Percentiles rank a stretch among this genome's conserved stretches.
These are phyloP conservation scores for Mionectes macconnelli DNA, from an alignment of 2,113 vertebrate genomes.

Conservation along the genomic window DNA sequence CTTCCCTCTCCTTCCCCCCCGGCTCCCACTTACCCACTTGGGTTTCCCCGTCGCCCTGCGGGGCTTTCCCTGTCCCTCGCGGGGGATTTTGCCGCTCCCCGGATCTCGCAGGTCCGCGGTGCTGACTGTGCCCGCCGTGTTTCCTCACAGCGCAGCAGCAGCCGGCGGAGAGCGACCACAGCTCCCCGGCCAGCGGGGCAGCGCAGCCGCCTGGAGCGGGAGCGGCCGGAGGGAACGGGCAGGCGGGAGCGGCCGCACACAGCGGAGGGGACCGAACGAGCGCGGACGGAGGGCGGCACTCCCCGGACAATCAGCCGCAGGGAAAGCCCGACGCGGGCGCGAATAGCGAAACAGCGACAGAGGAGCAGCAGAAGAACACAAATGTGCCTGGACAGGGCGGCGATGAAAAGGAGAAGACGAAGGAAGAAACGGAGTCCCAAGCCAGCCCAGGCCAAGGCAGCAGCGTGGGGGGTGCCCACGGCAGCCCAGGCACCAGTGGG, in stretches of 20 bases:
- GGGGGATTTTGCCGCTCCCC: background rate
- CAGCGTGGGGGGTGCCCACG: accelerated
- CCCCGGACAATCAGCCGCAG: background rate
- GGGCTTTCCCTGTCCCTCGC: too few species aligned
- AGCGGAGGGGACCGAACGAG: accelerated
- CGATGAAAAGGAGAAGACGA: accelerated
- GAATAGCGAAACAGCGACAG: accelerated
- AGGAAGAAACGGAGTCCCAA: accelerated
- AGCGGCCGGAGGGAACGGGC: too few species aligned
- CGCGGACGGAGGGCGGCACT: background rate
- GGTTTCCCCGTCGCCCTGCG: too few species aligned
- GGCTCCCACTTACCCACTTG: background rate
- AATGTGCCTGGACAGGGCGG: accelerated
- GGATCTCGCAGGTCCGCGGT: too few species aligned
- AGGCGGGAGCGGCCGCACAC: accelerated
- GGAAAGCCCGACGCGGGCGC: accelerated
- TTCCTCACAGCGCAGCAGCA: accelerated
- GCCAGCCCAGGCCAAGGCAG: accelerated
- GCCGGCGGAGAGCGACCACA: accelerated
- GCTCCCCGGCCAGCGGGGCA: accelerated
- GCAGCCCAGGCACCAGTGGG: accelerated
- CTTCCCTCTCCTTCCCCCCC: background rate
- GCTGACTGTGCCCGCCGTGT: background rate
- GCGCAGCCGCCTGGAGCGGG: accelerated
- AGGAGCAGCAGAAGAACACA: accelerated